phyloP scores from a whole-genome alignment of 2,113 vertebrate species.

The Nannospalax galili region DNA sequence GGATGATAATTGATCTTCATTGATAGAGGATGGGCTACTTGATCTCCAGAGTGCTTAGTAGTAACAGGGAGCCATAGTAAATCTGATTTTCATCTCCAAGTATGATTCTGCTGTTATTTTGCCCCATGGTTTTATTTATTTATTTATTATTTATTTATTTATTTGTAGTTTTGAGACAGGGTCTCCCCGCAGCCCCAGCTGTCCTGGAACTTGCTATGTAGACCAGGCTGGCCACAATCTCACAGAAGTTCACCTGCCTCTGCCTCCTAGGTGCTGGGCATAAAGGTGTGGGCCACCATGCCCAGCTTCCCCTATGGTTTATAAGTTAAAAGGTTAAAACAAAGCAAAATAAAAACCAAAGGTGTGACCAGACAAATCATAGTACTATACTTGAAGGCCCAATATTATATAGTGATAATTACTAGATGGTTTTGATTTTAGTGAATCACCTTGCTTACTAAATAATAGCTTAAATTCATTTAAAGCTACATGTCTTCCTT shows the following conservation, averaged over 20 bases:
- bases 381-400: background rate
- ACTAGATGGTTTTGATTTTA: constrained; percentile 62
- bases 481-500: constrained; percentile 77
- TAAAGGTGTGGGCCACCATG: too few species aligned
- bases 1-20: constrained; percentile 36
- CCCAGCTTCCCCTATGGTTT: background rate
- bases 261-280: too few species aligned
- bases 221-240: too few species aligned
- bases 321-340: constrained; percentile 17
- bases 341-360: constrained; percentile 11
- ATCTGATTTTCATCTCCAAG: constrained; percentile 14
- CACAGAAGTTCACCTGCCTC: too few species aligned
- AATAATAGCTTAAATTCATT: constrained; percentile 78
- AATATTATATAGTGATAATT: constrained; percentile 54
- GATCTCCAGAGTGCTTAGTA: constrained; percentile 56
- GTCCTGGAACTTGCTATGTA: too few species aligned
- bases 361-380: constrained; percentile 49
- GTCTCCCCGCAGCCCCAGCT: too few species aligned
- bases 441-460: constrained; percentile 68
- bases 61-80: background rate
- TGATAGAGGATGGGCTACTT: background rate
- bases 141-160: too few species aligned
- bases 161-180: too few species aligned
- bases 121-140: too few species aligned
- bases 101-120: background rate